Percentiles rank a stretch among this genome's conserved stretches.
Conservation (phyloP, 2,113 vertebrate species). For the Pampusana beccarii region DNA sequence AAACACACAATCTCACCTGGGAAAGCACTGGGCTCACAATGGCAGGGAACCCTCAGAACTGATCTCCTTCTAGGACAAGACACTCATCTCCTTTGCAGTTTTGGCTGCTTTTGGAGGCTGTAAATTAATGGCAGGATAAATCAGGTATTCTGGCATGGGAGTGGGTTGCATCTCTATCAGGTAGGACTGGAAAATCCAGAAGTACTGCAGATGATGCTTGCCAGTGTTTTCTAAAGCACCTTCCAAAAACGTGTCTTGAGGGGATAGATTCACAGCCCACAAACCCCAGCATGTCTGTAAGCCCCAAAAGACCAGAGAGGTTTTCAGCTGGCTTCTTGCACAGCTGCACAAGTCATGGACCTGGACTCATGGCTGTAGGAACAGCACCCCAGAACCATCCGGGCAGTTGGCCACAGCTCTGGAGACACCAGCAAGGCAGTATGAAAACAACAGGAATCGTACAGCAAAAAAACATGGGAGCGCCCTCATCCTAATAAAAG, state of each 20-base stretch:
- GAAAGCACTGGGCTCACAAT: not conserved
- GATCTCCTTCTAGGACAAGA: not conserved
- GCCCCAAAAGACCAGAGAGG: not conserved
- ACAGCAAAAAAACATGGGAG: not conserved
- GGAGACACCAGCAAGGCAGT: not conserved
- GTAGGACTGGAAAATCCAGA: not conserved
- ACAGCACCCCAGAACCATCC: not conserved
- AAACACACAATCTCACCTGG: not conserved
- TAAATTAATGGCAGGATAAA: not conserved
- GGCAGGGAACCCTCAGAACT: not conserved
- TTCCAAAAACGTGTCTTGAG: not conserved
- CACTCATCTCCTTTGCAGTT: not conserved
- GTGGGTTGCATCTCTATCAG: too few relatives aligned
- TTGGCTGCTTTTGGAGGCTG: not conserved
- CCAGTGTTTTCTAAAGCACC: not conserved
- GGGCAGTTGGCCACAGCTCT: not conserved
- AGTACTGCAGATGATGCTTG: not conserved
- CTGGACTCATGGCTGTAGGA: not conserved
- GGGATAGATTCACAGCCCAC: not conserved
- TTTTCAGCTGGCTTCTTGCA: not conserved
- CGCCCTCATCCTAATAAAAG: not conserved
- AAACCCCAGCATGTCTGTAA: not conserved
- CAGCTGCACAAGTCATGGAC: not conserved
- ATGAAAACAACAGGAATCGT: not conserved
- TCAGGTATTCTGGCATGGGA: not conserved